Evolutionary conservation across 2,113 vertebrate species (phyloP).

Genomic region (Anseranas semipalmata): DNA sequence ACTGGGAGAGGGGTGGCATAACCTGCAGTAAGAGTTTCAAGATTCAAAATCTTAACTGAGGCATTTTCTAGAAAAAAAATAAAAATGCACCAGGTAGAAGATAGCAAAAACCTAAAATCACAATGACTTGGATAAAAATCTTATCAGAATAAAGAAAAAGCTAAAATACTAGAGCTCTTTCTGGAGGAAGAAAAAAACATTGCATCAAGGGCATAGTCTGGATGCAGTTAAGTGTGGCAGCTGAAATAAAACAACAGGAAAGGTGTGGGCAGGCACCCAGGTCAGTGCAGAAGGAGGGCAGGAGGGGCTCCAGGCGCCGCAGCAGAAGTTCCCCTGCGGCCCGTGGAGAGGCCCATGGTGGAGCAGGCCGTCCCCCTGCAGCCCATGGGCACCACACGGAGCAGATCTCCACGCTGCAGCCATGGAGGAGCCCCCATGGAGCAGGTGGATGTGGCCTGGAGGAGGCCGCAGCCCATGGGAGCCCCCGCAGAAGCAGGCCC

Average conservation of each 20-base stretch:
- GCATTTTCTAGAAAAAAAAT: background rate
- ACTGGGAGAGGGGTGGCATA: background rate
- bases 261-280: background rate
- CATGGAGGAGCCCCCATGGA: too few relatives aligned
- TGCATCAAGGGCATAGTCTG: background rate
- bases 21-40: background rate
- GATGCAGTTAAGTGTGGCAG: background rate
- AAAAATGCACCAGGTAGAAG: background rate
- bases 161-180: background rate
- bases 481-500: too few relatives aligned
- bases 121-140: background rate
- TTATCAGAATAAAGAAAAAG: background rate
- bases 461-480: too few relatives aligned
- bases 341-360: too few relatives aligned
- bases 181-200: background rate
- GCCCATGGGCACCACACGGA: too few relatives aligned
- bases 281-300: too few relatives aligned
- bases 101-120: background rate
- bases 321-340: too few relatives aligned
- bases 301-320: too few relatives aligned
- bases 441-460: too few relatives aligned
- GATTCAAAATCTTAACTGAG: background rate
- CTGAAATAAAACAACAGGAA: background rate
- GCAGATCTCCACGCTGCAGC: too few relatives aligned
- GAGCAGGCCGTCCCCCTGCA: too few relatives aligned